phyloP scores from a whole-genome alignment of 2,888 invertebrate genomes.

The Andrena fulva region DNA sequence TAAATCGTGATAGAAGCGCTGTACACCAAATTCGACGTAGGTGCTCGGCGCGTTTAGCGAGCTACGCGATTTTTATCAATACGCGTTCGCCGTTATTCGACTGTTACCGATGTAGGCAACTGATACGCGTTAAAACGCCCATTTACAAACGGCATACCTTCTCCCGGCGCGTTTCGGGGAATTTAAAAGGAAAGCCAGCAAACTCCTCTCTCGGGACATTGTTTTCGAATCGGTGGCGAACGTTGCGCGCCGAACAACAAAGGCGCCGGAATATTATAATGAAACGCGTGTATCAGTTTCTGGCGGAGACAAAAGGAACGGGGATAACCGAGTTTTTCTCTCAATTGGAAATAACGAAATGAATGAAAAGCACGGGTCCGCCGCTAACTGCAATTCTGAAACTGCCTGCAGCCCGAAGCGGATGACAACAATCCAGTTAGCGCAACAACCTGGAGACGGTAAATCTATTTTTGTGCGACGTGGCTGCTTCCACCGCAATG shows the following conservation, averaged over 20 bases:
- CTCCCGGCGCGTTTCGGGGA: background rate
- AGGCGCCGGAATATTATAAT: background rate
- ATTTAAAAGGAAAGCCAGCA: background rate
- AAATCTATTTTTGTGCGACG: slow-evolving; percentile 62
- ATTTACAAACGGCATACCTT: slow-evolving; percentile 2
- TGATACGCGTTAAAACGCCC: slow-evolving; percentile 23
- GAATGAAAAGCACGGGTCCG: slow-evolving; percentile 65
- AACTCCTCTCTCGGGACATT: background rate
- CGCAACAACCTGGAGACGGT: slow-evolving; percentile 54
- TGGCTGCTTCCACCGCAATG: slow-evolving; percentile 21
- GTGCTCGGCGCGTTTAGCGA: slow-evolving; percentile 5
- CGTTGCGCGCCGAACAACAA: background rate
- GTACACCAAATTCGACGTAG: slow-evolving; percentile 31
- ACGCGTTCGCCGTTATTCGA: slow-evolving; percentile 42
- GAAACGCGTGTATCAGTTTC: background rate
- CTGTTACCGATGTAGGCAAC: slow-evolving; percentile 33
- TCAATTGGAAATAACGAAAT: slow-evolving; percentile 70
- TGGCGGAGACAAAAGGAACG: background rate
- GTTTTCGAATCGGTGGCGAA: background rate
- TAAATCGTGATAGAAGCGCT: slow-evolving; percentile 53
- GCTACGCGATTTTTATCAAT: slow-evolving; percentile 48
- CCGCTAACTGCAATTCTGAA: slow-evolving; percentile 71
- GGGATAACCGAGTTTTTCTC: slow-evolving; percentile 19
- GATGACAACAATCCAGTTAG: slow-evolving; percentile 68
- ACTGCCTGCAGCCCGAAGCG: slow-evolving; percentile 60